Evolutionary conservation across 2,888 invertebrate species (phyloP), one percentile per base, ranked within the genome.

Genomic region (Eristalis pertinax): DNA sequence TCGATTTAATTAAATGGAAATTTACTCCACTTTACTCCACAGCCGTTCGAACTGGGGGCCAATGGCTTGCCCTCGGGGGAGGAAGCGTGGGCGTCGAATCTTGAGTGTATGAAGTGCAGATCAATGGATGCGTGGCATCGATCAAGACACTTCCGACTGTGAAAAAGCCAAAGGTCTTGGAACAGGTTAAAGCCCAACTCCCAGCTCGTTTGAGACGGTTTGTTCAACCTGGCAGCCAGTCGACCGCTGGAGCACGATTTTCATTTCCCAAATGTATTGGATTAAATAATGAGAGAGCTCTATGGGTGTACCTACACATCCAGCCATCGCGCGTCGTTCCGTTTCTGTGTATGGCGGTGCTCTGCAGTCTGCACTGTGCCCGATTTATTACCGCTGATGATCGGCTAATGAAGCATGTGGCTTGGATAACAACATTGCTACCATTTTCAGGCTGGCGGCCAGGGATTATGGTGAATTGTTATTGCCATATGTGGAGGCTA

Each of bases 401-500:
- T 72, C 60, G 50, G 24, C 84, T 87, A 87, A 87, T 87, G 87
- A 87, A 87, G 87, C 87, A 74, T 82, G 77, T 63, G 73, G 58
- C 15, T 35, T 19, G 62, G 22, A n/a, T 60, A 79, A 70, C 70
- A 83, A 70, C 74, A 78, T 74, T 86, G 82, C 77, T 82, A 70
- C 85, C 85, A 78, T 86, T 82, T 86, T 78, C 35, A 86, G 73
- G 69, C 7, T 56, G 64, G 64, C 70, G 62, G 82, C 50, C 58
- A 63, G 74, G 74, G 78, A 86, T 78, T 86, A 86, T 86, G 86
- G 86, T 86, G 83, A 86, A 86, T 78, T 83, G 86, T 83, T 72
- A 75, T 76, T 24, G 24, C 83, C 86, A 70, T 83, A 75, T 86
- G 15, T 19, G 77, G 86, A 70, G 43, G 5, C 60, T 26, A 68